Percentiles rank a stretch among this genome's conserved stretches.
These are phyloP conservation scores for Diachasma alloeum DNA, from an alignment of 1,140 invertebrate genomes.

Conservation along the genomic window DNA sequence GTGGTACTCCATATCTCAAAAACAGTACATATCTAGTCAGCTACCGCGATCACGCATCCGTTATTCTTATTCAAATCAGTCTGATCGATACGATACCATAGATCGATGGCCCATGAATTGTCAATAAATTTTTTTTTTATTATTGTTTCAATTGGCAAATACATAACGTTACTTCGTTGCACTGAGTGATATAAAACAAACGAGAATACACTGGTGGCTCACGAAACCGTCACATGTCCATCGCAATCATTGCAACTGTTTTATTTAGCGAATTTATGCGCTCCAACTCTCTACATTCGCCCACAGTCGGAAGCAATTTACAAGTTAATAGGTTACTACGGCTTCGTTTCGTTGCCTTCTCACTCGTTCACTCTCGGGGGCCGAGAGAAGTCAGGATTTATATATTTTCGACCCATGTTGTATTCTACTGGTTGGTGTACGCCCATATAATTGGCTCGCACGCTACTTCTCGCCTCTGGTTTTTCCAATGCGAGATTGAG, in stretches of 20 bases:
- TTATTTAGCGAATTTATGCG: conserved; percentile 46
- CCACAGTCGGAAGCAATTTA: conserved; percentile 62
- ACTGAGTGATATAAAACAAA: neutral
- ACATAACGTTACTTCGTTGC: neutral
- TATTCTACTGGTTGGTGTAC: conserved; percentile 31
- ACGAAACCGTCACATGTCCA: neutral
- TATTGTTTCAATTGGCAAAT: neutral
- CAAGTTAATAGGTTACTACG: conserved; percentile 61
- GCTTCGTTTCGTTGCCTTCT: conserved; percentile 51
- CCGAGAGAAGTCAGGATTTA: conserved; percentile 23
- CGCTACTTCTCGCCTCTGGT: conserved; percentile 37
- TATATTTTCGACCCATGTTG: conserved; percentile 7
- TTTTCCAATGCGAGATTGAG: neutral
- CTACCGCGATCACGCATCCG: neutral
- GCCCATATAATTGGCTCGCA: conserved; percentile 57
- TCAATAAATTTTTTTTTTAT: neutral
- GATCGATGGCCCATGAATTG: neutral
- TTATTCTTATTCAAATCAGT: neutral
- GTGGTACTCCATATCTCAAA: neutral
- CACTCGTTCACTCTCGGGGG: conserved; percentile 19
- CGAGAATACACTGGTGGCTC: neutral
- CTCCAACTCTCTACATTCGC: conserved; percentile 33
- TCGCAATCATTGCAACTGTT: conserved; percentile 24
- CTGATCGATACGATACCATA: neutral
- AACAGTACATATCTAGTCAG: neutral